Evolutionary conservation across 2,113 vertebrate species (phyloP), one percentile per base, ranked within the genome.

Genomic region (Sula dactylatra): DNA sequence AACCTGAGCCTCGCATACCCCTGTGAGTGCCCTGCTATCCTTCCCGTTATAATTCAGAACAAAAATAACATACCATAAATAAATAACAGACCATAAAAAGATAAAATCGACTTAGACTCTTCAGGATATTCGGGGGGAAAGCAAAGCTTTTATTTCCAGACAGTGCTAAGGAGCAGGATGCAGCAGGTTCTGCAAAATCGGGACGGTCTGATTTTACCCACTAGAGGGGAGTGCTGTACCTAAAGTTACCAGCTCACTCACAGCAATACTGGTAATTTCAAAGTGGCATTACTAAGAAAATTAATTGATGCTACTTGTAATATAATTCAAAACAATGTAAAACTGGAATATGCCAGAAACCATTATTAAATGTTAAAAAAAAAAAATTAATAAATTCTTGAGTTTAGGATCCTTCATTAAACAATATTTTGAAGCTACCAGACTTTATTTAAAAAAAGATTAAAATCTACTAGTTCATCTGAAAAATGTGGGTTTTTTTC

Each of bases 211-310:
- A 32, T 54, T 87, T 79, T 67, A 56, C 55, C 95, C 96, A 71
- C 95, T 96, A 94, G 97, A 88, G 96, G 95, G 97, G 13, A 97
- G 94, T 93, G 91, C 55, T 2, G 94, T 26, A 88, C 83, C 71
- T 89, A 1, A 0, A 86, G 61, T 89, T 27, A 40, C 25, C 67
- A 19, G 16, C 89, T 95, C 34, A 2, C 56, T 58, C 69, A 14
- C 10, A 34, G 58, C 66, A 36, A 4, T 4, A 13, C 45, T 40
- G 21, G 31, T 16, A 25, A 59, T 21, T n/a, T 62, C 82, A 90
- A 55, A 64, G 36, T 15, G 77, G 22, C 52, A 69, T 84, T 72
- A 49, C 29, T 14, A 62, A 70, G 65, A 58, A 95, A 80, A 90
- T 42, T 20, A 82, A 92, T 71, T 52, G 76, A 47, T 38, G 32